These are phyloP conservation scores for Timema podura DNA, from an alignment of 2,888 invertebrate species.

Conservation along the genomic window DNA sequence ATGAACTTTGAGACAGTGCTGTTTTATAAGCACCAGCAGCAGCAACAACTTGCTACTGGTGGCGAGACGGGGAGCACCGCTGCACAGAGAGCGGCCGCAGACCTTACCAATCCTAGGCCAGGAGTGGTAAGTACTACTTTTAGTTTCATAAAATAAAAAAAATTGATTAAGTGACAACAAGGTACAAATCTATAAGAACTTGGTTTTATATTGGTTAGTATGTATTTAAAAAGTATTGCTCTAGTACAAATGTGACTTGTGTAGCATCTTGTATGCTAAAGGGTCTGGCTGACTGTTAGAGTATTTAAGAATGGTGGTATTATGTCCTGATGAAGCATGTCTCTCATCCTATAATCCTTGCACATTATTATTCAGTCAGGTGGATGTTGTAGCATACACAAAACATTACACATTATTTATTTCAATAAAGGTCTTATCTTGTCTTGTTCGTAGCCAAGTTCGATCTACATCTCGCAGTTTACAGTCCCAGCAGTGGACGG, in stretches of 20 bases:
- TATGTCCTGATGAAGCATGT: not conserved
- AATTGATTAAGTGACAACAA: too few relatives aligned
- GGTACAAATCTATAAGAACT: too few relatives aligned
- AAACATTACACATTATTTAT: not conserved
- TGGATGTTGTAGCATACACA: not conserved
- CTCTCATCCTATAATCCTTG: not conserved
- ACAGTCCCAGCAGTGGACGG: constrained; percentile 94
- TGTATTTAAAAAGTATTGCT: not conserved
- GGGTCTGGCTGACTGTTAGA: not conserved
- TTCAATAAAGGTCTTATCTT: too few relatives aligned
- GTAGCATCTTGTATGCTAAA: not conserved
- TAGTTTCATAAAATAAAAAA: not conserved
- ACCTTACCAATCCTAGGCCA: constrained; percentile 16
- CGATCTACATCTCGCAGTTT: constrained; percentile 63
- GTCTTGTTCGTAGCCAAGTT: constrained; percentile 1
- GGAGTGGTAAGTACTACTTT: constrained; percentile 19
- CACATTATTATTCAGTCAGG: not conserved
- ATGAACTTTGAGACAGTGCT: constrained; percentile 95
- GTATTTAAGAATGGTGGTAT: not conserved
- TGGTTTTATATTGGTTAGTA: too few relatives aligned
- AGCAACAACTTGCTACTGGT: constrained; percentile 29
- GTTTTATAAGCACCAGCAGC: constrained; percentile 55
- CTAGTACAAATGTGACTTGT: not conserved
- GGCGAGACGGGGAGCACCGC: constrained; percentile 15
- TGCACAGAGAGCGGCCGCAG: not conserved